These are phyloP conservation scores for Hippopotamus amphibius DNA, from an alignment of 2,113 vertebrate genomes.

Conservation along the genomic window DNA sequence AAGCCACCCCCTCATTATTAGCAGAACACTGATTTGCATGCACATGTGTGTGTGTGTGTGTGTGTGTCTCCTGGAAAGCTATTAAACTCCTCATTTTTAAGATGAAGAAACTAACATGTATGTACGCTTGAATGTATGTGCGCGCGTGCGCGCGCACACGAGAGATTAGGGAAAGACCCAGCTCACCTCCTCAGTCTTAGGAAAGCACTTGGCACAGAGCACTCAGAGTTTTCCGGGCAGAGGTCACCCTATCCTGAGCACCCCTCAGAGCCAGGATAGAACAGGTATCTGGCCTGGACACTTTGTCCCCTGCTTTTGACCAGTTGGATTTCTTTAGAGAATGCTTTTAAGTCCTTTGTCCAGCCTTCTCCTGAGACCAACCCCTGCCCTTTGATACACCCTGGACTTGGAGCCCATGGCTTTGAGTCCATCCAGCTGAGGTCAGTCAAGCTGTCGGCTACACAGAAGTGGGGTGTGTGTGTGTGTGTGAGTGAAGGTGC, in stretches of 20 bases:
- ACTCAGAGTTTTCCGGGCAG: neutral
- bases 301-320: neutral
- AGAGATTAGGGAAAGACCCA: neutral
- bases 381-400: neutral
- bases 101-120: neutral
- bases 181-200: neutral
- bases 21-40: neutral
- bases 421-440: neutral
- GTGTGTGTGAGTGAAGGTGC: neutral
- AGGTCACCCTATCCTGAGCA: neutral
- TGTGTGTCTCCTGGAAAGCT: neutral
- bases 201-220: neutral
- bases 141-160: neutral
- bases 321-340: constrained; percentile 6
- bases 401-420: neutral
- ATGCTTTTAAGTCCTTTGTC: neutral
- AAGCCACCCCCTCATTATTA: neutral
- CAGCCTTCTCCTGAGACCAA: neutral
- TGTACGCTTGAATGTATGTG: no score
- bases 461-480: no score
- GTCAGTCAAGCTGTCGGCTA: neutral
- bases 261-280: neutral
- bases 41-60: neutral
- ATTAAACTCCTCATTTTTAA: neutral
- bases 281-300: neutral